Evolutionary conservation across 2,113 vertebrate genomes (phyloP).

Genomic region (Echinops telfairi): DNA sequence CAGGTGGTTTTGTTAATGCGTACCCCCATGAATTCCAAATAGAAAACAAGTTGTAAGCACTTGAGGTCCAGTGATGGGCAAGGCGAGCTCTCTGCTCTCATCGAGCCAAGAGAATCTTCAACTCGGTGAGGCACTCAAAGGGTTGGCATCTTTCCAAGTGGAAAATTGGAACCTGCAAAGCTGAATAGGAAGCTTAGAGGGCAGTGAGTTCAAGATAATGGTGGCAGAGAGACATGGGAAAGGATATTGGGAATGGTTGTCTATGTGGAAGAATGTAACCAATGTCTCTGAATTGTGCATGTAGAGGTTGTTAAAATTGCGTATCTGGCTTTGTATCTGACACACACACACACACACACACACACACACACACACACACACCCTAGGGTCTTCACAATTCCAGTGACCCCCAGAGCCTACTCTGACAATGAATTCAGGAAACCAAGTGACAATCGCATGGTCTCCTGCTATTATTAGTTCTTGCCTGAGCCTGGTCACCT

Average conservation of each 20-base stretch:
- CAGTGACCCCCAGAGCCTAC: not conserved
- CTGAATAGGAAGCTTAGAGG: not conserved
- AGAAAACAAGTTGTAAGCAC: not conserved
- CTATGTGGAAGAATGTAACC: not conserved
- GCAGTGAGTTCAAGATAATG: not conserved
- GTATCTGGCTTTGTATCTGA: not conserved
- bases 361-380: no score
- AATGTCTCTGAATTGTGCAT: not conserved
- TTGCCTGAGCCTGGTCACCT: not conserved
- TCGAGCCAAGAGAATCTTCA: not conserved
- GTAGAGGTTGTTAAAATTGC: not conserved
- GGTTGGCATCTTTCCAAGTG: not conserved
- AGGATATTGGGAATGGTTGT: not conserved
- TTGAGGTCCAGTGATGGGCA: not conserved
- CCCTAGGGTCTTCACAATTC: not conserved
- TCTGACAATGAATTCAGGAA: not conserved
- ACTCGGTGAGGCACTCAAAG: not conserved
- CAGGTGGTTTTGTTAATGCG: not conserved
- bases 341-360: no score
- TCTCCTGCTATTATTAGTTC: not conserved
- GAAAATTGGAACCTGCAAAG: not conserved
- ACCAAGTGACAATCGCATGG: not conserved
- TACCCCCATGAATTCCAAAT: not conserved
- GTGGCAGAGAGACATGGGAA: not conserved
- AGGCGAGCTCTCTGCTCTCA: not conserved